Conservation (phyloP, 2,888 invertebrate species). For the Plagiodera versicolora region DNA sequence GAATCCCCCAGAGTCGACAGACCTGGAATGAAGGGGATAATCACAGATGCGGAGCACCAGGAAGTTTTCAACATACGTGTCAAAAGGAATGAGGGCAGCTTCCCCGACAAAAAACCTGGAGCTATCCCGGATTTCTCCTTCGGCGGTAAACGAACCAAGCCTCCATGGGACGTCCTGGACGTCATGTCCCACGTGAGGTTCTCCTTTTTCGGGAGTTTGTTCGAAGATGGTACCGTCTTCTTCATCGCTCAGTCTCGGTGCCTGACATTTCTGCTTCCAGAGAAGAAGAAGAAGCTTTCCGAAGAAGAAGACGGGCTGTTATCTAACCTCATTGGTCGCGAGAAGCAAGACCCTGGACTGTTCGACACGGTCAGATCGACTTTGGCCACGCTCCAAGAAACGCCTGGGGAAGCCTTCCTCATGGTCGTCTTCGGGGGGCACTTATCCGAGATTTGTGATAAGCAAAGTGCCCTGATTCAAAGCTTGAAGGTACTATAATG, state of each 20-base stretch:
- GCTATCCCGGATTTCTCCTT: constrained; percentile 20
- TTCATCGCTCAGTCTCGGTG: background rate
- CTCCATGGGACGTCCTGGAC: constrained; percentile 39
- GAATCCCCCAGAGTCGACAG: constrained; percentile 1
- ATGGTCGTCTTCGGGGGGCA: constrained; percentile 44
- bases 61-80: constrained; percentile 43
- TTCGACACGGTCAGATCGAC: constrained; percentile 42
- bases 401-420: constrained; percentile 36
- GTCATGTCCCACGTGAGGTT: constrained; percentile 38
- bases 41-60: constrained; percentile 39
- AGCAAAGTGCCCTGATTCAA: constrained; percentile 43
- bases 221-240: constrained; percentile 33
- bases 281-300: constrained; percentile 22
- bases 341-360: constrained; percentile 35
- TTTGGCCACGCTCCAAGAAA: constrained; percentile 34
- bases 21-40: constrained; percentile 24
- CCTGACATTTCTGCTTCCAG: constrained; percentile 13
- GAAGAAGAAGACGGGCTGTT: constrained; percentile 24
- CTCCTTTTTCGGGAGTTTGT: constrained; percentile 42
- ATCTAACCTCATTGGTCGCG: constrained; percentile 15
- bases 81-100: constrained; percentile 26
- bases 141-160: constrained; percentile 11
- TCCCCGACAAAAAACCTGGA: background rate
- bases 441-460: constrained; percentile 37
- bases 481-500: constrained; percentile 35